Conservation (phyloP, 2,888 invertebrate genomes). For the Agapostemon virescens region DNA sequence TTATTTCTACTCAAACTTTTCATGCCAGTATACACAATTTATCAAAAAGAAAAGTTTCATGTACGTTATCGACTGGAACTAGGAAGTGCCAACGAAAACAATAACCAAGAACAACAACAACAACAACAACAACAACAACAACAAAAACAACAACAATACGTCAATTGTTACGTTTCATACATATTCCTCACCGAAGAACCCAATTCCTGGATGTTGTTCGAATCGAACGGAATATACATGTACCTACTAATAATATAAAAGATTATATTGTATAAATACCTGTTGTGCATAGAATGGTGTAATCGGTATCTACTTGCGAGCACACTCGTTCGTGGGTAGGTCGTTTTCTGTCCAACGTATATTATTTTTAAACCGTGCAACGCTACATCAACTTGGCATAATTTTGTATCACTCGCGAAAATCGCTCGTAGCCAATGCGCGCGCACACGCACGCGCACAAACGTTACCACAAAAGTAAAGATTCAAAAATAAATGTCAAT, state of each 20-base stretch:
- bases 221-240: background rate
- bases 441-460: no score
- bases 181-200: background rate
- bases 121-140: no score
- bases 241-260: no score
- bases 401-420: background rate
- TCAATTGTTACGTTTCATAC: background rate
- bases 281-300: no score
- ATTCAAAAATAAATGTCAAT: slow-evolving; percentile 47
- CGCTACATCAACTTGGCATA: background rate
- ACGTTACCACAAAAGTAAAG: slow-evolving; percentile 35
- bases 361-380: background rate
- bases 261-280: no score
- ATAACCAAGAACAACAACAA: background rate
- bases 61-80: background rate
- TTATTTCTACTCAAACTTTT: slow-evolving; percentile 67
- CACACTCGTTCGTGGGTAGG: no score
- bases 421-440: background rate
- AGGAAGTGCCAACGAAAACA: background rate
- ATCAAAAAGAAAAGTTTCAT: slow-evolving; percentile 43
- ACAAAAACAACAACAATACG: background rate
- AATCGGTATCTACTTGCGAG: no score
- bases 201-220: background rate
- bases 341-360: background rate
- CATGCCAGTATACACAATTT: slow-evolving; percentile 65